Conservation (phyloP, 2,113 vertebrate genomes). For the Pogonocichla stellata region DNA sequence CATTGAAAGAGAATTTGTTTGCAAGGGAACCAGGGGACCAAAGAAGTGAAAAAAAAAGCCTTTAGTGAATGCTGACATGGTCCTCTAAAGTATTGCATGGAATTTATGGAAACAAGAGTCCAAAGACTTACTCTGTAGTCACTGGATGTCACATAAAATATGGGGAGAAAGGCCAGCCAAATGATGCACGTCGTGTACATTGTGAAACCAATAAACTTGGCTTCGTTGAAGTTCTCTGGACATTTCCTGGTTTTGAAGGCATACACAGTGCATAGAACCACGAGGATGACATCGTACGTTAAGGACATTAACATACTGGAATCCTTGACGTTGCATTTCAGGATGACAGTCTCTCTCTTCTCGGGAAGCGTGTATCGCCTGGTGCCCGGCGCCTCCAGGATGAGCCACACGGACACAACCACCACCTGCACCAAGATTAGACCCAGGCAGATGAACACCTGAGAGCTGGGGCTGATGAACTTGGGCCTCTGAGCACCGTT, state of each 20-base stretch:
- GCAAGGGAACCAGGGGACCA: not conserved
- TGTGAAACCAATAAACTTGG: conserved; percentile 99
- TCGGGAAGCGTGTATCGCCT: conserved; percentile 90
- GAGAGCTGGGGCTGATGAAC: conserved; percentile 97
- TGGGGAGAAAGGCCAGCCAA: conserved; percentile 98
- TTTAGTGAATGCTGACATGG: not conserved
- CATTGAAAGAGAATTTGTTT: not conserved
- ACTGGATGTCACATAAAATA: conserved; percentile 99
- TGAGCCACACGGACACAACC: conserved; percentile 92
- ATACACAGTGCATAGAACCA: conserved; percentile 97
- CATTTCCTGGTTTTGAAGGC: conserved; percentile 99
- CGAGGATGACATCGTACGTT: conserved; percentile 93
- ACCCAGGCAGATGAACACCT: conserved; percentile 97
- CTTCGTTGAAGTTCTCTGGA: conserved; percentile 99
- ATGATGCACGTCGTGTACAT: conserved; percentile 99
- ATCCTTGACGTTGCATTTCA: conserved; percentile 97
- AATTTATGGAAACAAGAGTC: not conserved
- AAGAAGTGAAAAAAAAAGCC: not conserved
- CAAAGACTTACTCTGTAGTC: conserved; percentile 94
- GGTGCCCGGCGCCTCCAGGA: conserved; percentile 93
- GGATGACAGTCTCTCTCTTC: conserved; percentile 93
- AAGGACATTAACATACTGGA: conserved; percentile 97
- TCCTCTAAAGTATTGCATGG: not conserved
- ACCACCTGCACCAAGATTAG: conserved; percentile 94
- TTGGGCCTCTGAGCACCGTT: conserved; percentile 91